Base-by-base conservation (phyloP, 1,140 invertebrate species). In the Macrocentrus cingulum region DNA sequence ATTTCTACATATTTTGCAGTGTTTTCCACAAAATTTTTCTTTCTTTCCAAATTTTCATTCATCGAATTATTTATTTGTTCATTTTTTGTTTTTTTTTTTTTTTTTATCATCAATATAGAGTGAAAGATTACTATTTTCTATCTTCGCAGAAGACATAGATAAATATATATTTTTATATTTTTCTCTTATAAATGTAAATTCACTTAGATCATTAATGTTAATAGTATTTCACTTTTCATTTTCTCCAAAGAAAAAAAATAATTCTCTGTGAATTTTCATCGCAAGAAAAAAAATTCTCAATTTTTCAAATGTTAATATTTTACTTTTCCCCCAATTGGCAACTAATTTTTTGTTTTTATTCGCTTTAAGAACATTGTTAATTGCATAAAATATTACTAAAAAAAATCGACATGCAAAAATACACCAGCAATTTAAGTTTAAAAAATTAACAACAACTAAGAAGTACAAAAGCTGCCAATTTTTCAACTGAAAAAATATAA, bases 91-190 rank as follows among this genome's bases (percentile, higher is more conserved):
- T n/a, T n/a, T n/a, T n/a, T 32, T 34, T 52, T 41, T 68, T 71
- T 69, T 64, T 61, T 72, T 72, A 74, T 79, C 75, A 77, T 78
- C 75, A 76, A 77, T 79, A 74, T 79, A 79, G 70, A 78, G 75
- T 77, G 74, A 78, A 72, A 78, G 76, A 76, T 73, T 78, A 77
- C 75, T 79, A 79, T 80, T 77, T 78, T 76, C 72, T 76, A 82
- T 83, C 82, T 84, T 84, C 82, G 83, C 80, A 83, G 82, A 84
- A 84, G 82, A 83, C 79, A 82, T 79, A 80, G 78, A 79, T 80
- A 81, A 80, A 80, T 80, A 81, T 80, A 81, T 81, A 80, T 79
- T 80, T 79, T 80, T 71, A 79, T 80, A 79, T 77, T 81, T 75
- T 79, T 80, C 41, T 65, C 77, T 80, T 79, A 79, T 76, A 77